phyloP scores from a whole-genome alignment of 2,888 invertebrate genomes.

The Pseudococcus viburni region DNA sequence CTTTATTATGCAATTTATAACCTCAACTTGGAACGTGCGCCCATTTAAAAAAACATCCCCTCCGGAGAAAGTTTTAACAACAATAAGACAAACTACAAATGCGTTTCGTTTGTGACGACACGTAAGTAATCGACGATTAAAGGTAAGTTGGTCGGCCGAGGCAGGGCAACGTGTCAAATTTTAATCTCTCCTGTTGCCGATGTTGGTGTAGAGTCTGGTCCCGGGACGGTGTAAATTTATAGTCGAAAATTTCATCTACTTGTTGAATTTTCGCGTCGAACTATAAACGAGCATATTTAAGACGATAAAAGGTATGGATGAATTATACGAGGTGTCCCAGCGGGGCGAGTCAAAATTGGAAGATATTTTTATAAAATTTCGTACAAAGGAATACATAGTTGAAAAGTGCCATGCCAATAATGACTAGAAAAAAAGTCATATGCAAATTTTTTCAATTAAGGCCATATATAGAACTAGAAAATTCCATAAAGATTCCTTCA shows the following conservation, averaged over 20 bases:
- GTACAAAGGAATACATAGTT: too few species aligned
- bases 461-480: too few species aligned
- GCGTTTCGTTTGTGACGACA: constrained; percentile 33
- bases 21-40: constrained; percentile 8
- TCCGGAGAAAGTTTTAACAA: neutral
- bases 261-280: neutral
- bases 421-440: too few species aligned
- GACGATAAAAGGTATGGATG: neutral
- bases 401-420: too few species aligned
- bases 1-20: constrained; percentile 44
- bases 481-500: too few species aligned
- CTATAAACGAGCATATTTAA: neutral
- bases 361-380: too few species aligned
- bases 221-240: neutral
- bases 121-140: constrained; percentile 34
- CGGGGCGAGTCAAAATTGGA: too few species aligned
- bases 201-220: neutral
- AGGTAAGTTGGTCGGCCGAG: neutral
- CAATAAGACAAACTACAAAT: constrained; percentile 38
- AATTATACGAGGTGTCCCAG: too few species aligned
- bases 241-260: neutral
- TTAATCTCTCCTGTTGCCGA: constrained; percentile 7
- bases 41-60: neutral
- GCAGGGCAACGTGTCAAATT: constrained; percentile 26
- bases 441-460: too few species aligned